Base-by-base conservation (phyloP, 1,140 invertebrate genomes). In the Philopotamus ludificatus region DNA sequence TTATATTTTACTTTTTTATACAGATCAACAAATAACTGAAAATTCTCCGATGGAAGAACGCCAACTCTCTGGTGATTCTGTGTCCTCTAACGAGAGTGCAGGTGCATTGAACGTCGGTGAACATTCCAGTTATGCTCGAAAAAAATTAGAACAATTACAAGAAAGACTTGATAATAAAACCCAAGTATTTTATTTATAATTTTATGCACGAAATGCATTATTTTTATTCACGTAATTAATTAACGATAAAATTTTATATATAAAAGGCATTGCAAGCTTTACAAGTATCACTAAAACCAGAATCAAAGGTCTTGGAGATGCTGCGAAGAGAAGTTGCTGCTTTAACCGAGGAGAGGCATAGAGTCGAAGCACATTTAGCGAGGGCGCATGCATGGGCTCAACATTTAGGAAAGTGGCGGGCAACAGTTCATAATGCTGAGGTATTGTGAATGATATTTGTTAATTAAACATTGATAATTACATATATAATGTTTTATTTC, bases 311-410 rank as follows among this genome's bases (percentile, higher is more conserved):
- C 8, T 74, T 93, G 25, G 79, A 83, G 59, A 86, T 90, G 74
- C 77, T 96, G 26, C 89, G 91, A 47, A 88, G 87, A 72, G 92
- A 95, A 75, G 87, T 94, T 59, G 89, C 91, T 70, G 86, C 86
- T 74, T 77, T 95, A 34, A 86, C 89, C 55, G 85, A 85, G 1
- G 92, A 94, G 71, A 88, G 89, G 73, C 77, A 87, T 58, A 84
- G 90, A 64, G 74, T 94, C 10, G 91, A 94, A 74, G 87, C 88
- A 0, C 92, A 95, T 78, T 82, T 95, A 25, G 84, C 86, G n/a
- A 83, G 92, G 34, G 94, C 92, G 0, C 90, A 94, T 78, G 86
- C 87, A 49, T 96, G 93, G 93, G 90, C 88, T 1, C 90, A 94
- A 70, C 90, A 95, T 76, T 80, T 94, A 58, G 92, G 93, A 18